Evolutionary conservation across 2,888 invertebrate species (phyloP).

Genomic region (Orthosia gothica): DNA sequence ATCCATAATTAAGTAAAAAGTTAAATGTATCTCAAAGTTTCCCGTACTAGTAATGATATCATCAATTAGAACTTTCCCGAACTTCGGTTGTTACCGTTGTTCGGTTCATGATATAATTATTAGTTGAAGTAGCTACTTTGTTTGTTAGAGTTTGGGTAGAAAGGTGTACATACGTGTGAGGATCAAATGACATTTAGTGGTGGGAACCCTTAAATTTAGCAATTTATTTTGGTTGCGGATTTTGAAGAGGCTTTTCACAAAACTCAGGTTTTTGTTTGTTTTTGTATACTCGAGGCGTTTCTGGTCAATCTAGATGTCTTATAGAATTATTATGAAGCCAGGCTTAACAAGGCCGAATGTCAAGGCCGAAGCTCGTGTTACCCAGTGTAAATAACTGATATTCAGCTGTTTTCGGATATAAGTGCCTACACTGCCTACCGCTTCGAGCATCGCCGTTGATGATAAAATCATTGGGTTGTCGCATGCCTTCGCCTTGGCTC

Average conservation of each 20-base stretch:
- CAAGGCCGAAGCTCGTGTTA: neutral
- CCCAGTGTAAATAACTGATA: neutral
- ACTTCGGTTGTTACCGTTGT: conserved; percentile 60
- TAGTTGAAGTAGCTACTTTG: conserved; percentile 55
- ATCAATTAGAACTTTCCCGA: conserved; percentile 72
- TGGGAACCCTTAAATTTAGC: conserved; percentile 18
- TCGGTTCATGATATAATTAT: conserved; percentile 67
- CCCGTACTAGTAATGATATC: conserved; percentile 62
- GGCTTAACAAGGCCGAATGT: neutral
- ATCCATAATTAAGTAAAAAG: conserved; percentile 61
- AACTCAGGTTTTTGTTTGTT: neutral
- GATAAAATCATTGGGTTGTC: too few relatives aligned
- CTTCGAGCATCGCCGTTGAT: too few relatives aligned
- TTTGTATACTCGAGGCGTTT: neutral
- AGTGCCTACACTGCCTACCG: too few relatives aligned
- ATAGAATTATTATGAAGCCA: neutral
- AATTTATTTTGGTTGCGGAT: neutral
- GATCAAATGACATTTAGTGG: conserved; percentile 35
- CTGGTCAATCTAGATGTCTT: too few relatives aligned
- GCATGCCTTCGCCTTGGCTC: too few relatives aligned
- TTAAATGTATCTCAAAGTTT: conserved; percentile 52
- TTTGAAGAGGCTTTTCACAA: neutral
- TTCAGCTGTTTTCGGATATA: too few relatives aligned
- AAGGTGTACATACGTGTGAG: conserved; percentile 24
- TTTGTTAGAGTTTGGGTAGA: conserved; percentile 27